Percentiles rank a stretch among this genome's conserved stretches.
phyloP scores from a whole-genome alignment of 2,888 invertebrate species.

The Micropterix aruncella region DNA sequence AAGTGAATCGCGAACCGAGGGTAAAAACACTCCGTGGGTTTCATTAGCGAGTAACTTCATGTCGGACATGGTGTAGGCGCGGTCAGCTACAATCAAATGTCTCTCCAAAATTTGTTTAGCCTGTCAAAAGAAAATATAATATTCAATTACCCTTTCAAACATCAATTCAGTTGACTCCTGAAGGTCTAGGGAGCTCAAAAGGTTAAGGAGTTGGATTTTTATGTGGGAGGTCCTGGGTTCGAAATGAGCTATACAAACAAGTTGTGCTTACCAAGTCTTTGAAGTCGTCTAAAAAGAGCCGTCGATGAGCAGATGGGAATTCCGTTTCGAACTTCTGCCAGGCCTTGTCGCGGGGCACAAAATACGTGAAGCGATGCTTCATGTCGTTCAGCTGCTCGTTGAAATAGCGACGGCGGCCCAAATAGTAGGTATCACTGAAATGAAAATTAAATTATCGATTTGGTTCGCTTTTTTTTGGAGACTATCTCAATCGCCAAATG shows the following conservation, averaged over 20 bases:
- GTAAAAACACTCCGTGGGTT: constrained; percentile 47
- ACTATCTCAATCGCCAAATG: constrained; percentile 3
- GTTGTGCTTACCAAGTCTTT: constrained; percentile 71
- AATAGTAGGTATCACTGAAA: constrained; percentile 60
- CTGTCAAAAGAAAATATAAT: constrained; percentile 32
- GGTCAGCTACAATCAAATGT: constrained; percentile 71
- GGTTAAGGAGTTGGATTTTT: too few relatives aligned
- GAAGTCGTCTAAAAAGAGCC: constrained; percentile 68
- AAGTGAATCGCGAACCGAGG: constrained; percentile 58
- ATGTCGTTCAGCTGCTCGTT: constrained; percentile 65
- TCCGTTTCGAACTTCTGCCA: constrained; percentile 67
- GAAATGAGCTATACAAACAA: too few relatives aligned
- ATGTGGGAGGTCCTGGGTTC: too few relatives aligned
- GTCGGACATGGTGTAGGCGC: constrained; percentile 68
- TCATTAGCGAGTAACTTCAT: constrained; percentile 56
- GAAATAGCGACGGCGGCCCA: constrained; percentile 63
- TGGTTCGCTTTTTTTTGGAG: constrained; percentile 3
- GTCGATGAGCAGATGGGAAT: constrained; percentile 71
- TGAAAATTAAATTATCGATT: constrained; percentile 9
- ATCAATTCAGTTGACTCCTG: too few relatives aligned
- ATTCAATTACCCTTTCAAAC: too few relatives aligned
- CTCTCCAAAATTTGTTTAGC: constrained; percentile 73
- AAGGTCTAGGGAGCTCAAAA: too few relatives aligned
- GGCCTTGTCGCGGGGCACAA: constrained; percentile 81
- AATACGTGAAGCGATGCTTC: constrained; percentile 74